Evolutionary conservation across 35 echinoderm and acorn worm genomes (phyloP), one percentile per base, ranked within the genome.

Genomic region (Heliocidaris erythrogramma): DNA sequence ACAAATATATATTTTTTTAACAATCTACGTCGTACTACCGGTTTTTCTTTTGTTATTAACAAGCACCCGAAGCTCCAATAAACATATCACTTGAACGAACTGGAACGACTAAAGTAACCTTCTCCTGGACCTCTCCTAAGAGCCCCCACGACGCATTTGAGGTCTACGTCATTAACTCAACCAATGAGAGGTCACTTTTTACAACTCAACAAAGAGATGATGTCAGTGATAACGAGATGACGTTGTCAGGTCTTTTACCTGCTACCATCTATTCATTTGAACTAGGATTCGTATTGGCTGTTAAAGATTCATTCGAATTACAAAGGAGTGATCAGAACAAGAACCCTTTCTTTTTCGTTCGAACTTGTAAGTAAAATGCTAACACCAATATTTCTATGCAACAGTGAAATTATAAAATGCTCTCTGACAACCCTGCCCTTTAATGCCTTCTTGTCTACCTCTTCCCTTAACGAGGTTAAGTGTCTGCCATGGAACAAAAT

Each of bases 141-240:
- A 32, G 12, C 5, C 32, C 87, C 11, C 87, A 89, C 42, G 87
- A 89, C 47, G 87, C 87, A 48, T 89, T 47, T 30, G 87, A 89
- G 47, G 17, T 89, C 87, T 47, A 89, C 87, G 87, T 89, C 87
- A 89, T 48, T 13, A 89, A 48, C 11, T 47, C 87, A 47, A 89
- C 87, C 87, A 47, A 89, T 89, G 47, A 32, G 87, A 89, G 87
- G 7, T 32, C 10, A 47, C 87, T 89, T 2, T 27, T 78, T n/a
- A n/a, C 65, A 78, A 48, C 0, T 32, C 3, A 32, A 89, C 31
- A 32, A n/a, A 13, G 31, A 17, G 87, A 13, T 47, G 87, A 89
- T n/a, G 31, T 48, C 87, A 32, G 47, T 16, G 31, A 48, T 14
- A 24, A 32, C 24, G 11, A 17, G 31, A 31, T 35, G 31, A 89